Evolutionary conservation across 1,140 invertebrate genomes (phyloP).

Genomic region (Drosophila hydei): DNA sequence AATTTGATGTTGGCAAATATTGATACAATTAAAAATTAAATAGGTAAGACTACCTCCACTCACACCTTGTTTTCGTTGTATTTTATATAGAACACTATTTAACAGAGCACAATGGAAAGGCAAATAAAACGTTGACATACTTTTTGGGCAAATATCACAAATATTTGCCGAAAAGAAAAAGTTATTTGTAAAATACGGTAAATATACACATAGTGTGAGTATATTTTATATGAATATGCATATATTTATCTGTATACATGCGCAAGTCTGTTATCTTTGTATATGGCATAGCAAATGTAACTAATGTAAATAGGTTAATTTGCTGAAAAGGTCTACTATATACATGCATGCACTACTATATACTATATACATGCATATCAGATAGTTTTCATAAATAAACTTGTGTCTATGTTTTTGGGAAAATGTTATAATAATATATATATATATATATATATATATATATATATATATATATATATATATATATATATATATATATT

Average conservation of each 20-base stretch:
- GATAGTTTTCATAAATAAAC: too few relatives aligned
- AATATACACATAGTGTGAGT: neutral
- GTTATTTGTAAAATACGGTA: slow-evolving; percentile 39
- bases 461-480: too few relatives aligned
- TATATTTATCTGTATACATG: neutral
- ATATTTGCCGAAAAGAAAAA: slow-evolving; percentile 47
- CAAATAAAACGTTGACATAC: slow-evolving; percentile 28
- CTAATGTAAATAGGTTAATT: neutral
- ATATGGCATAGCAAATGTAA: neutral
- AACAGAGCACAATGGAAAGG: slow-evolving; percentile 35
- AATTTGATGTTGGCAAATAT: slow-evolving; percentile 43
- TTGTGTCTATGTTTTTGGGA: too few relatives aligned
- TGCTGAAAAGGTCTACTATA: too few relatives aligned
- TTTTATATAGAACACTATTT: slow-evolving; percentile 28
- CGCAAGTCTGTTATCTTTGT: neutral
- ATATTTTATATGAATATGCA: neutral
- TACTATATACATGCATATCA: too few relatives aligned
- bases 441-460: too few relatives aligned
- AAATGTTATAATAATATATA: too few relatives aligned
- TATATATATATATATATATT: too few relatives aligned
- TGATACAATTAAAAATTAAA: slow-evolving; percentile 34
- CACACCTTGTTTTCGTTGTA: slow-evolving; percentile 12
- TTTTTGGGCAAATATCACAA: slow-evolving; percentile 19
- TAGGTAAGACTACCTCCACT: slow-evolving; percentile 1
- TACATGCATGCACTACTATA: too few relatives aligned